Evolutionary conservation across 1,140 invertebrate species (phyloP), one percentile per base, ranked within the genome.

Genomic region (Aphaenogaster ashmeadi): DNA sequence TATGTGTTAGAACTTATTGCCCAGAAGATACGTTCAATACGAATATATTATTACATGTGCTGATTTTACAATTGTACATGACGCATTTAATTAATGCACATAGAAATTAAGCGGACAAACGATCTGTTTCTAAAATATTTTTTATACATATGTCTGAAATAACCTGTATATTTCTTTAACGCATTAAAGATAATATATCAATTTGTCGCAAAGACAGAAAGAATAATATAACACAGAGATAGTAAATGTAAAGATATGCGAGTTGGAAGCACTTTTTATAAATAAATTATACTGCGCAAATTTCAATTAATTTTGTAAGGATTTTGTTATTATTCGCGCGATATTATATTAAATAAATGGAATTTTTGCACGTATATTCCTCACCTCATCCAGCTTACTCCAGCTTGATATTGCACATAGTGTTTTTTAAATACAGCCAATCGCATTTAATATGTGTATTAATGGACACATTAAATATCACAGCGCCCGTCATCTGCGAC

Each of bases 1-100:
- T 89, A 90, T 86, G 88, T 90, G 89, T 71, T 90, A 79, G 47
- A 78, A 66, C 80, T 89, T 89, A 90, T 90, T 87, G 47, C 27
- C 54, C 41, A 21, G n/a, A 84, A 75, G 75, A 84, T 75, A 60
- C 47, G 13, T 62, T 56, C 58, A 13, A 33, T 74, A 41, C 54
- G 27, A 74, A 83, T 62, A 75, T 33, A 60, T 75, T 84, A 84
- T 38, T 11, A n/a, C 6, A 38, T 13, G 9, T 41, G 4, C 3
- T n/a, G 3, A 36, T 33, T 18, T 15, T n/a, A 15, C 18, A 41
- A 21, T 50, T 71, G 2, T 41, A 36, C 3, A 41, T 67, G 67
- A 69, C 33, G 36, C 8, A 18, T 41, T 36, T 27, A 56, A 69
- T 69, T 80, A 54, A 54, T n/a, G 7, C 13, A 15, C 41, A 13